These are phyloP conservation scores for Apotomis capreana DNA, from an alignment of 2,888 invertebrate species.

Conservation along the genomic window DNA sequence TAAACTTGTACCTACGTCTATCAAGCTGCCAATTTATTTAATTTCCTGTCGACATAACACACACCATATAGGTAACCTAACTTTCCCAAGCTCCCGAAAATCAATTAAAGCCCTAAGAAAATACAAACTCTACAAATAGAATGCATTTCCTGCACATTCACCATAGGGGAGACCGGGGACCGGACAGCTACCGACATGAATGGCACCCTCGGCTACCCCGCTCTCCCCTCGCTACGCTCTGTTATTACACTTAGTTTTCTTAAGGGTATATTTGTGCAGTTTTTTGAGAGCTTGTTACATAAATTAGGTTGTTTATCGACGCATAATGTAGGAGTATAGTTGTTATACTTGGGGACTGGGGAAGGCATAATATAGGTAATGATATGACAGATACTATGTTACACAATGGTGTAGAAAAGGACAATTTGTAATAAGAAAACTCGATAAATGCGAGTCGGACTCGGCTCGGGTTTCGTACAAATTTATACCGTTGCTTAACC, in stretches of 20 bases:
- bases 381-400: background rate
- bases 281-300: slow-evolving; percentile 23
- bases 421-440: too few species aligned
- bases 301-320: slow-evolving; percentile 21
- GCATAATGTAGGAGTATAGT: background rate
- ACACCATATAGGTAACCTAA: background rate
- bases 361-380: background rate
- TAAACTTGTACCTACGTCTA: too few species aligned
- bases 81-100: slow-evolving; percentile 27
- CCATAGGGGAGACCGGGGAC: slow-evolving; percentile 13
- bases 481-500: too few species aligned
- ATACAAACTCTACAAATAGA: slow-evolving; percentile 32
- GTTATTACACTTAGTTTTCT: slow-evolving; percentile 39
- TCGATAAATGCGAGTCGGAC: too few species aligned
- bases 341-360: background rate
- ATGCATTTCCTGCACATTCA: slow-evolving; percentile 31
- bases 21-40: too few species aligned
- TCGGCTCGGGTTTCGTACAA: too few species aligned
- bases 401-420: too few species aligned
- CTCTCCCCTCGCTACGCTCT: slow-evolving; percentile 24
- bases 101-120: slow-evolving; percentile 31
- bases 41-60: too few species aligned
- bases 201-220: slow-evolving; percentile 2
- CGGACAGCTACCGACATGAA: slow-evolving; percentile 10
- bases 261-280: slow-evolving; percentile 29